Evolutionary conservation across 1,140 invertebrate genomes (phyloP).

Genomic region (Aphelenchoides avenae): DNA sequence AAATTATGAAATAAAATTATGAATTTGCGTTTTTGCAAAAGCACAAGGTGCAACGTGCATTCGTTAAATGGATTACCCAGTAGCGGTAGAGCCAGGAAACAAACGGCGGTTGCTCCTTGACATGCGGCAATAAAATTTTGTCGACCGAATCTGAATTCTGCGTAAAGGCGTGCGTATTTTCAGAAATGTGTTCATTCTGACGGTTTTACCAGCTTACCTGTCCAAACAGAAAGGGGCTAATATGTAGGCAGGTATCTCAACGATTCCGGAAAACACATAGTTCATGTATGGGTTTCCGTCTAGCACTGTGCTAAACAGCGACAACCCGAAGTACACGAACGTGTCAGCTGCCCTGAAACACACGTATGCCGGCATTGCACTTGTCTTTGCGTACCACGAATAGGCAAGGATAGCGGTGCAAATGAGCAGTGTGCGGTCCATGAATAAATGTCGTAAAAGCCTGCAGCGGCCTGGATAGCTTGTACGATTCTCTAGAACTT

Average conservation of each 20-base stretch:
- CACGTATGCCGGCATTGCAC: no score
- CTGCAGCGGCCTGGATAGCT: no score
- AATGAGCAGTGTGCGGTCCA: conserved; percentile 25
- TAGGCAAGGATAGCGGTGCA: conserved; percentile 29
- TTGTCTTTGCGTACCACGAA: conserved; percentile 38
- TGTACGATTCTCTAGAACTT: no score
- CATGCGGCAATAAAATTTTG: conserved; percentile 31
- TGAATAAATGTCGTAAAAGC: background rate
- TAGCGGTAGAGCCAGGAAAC: conserved; percentile 29
- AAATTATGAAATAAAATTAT: no score
- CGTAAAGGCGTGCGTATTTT: no score
- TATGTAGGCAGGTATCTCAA: conserved; percentile 59
- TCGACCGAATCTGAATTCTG: conserved; percentile 26
- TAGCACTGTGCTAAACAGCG: conserved; percentile 56
- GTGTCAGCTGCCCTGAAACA: conserved; percentile 32
- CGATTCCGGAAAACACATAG: conserved; percentile 55
- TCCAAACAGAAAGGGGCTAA: conserved; percentile 45
- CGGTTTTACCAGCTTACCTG: conserved; percentile 35
- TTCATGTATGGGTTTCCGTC: conserved; percentile 60
- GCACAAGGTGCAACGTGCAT: no score
- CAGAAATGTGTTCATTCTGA: no score
- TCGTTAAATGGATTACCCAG: no score
- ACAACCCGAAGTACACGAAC: conserved; percentile 61
- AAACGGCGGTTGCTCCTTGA: conserved; percentile 27
- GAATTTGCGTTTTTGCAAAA: no score